Percentiles rank a stretch among this genome's conserved stretches.
Evolutionary conservation across 2,797 vertebrate species (phyloP).

Genomic region (Crotalus adamanteus): DNA sequence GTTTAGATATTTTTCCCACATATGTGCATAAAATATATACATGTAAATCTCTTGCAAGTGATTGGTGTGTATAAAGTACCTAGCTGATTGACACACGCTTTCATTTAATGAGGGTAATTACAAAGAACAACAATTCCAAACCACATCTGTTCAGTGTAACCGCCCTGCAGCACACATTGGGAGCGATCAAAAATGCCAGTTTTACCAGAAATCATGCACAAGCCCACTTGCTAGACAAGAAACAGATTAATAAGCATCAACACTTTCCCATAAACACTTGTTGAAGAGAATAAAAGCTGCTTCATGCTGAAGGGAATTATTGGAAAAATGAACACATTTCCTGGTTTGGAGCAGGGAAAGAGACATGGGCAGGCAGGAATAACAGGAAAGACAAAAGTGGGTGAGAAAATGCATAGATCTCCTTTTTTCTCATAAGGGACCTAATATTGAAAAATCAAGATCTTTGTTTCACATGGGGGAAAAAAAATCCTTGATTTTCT

Average conservation of each 20-base stretch:
- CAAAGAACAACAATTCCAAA: constrained; percentile 92
- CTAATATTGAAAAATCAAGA: constrained; percentile 30
- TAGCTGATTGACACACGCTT: constrained; percentile 97
- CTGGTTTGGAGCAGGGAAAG: constrained; percentile 34
- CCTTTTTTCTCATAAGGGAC: not conserved
- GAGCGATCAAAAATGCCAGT: constrained; percentile 80
- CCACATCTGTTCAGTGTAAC: constrained; percentile 95
- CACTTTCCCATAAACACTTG: constrained; percentile 87
- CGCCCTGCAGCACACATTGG: constrained; percentile 67
- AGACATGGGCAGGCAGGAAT: constrained; percentile 9
- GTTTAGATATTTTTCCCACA: constrained; percentile 33
- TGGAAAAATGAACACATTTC: constrained; percentile 49
- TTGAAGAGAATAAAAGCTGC: constrained; percentile 68
- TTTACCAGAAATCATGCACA: constrained; percentile 63
- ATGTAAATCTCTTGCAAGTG: constrained; percentile 66
- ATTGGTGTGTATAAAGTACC: constrained; percentile 79
- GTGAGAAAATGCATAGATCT: not conserved
- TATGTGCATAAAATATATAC: constrained; percentile 55
- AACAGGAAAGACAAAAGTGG: constrained; percentile 73
- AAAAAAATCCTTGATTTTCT: not conserved
- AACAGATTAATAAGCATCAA: constrained; percentile 94
- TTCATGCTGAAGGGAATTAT: constrained; percentile 60
- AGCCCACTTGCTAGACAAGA: constrained; percentile 78
- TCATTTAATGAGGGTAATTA: constrained; percentile 98
- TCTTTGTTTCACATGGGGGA: not conserved